Evolutionary conservation across 1,140 invertebrate species (phyloP).

Genomic region (Anastatus disparis): DNA sequence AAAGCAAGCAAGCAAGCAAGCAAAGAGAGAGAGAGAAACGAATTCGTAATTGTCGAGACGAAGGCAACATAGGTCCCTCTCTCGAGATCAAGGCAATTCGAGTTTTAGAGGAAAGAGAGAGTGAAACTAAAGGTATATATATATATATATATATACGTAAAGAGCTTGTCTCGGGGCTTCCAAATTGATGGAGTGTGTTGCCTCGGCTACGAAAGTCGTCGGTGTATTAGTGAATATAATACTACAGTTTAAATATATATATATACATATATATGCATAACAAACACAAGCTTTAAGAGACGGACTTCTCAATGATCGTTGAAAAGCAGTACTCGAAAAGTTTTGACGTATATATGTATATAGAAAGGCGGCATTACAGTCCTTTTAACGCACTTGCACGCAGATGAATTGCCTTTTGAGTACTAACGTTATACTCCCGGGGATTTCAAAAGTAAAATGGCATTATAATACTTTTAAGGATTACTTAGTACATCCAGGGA

Average conservation of each 20-base stretch:
- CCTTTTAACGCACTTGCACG: not conserved
- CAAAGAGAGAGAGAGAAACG: not conserved
- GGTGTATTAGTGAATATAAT: too few species aligned
- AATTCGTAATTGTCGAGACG: constrained; percentile 21
- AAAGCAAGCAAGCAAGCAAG: not conserved
- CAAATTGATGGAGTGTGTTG: not conserved
- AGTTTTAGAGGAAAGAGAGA: not conserved
- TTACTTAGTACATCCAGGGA: not conserved
- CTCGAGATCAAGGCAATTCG: constrained; percentile 18
- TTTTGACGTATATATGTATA: constrained; percentile 7
- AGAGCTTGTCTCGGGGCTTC: not conserved
- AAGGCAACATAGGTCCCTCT: constrained; percentile 3
- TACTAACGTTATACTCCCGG: too few species aligned
- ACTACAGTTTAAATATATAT: too few species aligned
- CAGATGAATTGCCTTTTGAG: constrained; percentile 24
- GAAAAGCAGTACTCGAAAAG: constrained; percentile 21
- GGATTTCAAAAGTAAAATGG: constrained; percentile 15
- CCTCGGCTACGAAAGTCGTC: not conserved
- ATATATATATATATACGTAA: not conserved
- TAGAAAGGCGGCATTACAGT: too few species aligned
- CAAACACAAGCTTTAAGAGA: not conserved
- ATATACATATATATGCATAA: not conserved
- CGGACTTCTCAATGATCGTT: constrained; percentile 12
- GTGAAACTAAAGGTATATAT: not conserved
- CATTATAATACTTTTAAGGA: constrained; percentile 27